Evolutionary conservation across 2,888 invertebrate genomes (phyloP).

Genomic region (Epinotia nisella): DNA sequence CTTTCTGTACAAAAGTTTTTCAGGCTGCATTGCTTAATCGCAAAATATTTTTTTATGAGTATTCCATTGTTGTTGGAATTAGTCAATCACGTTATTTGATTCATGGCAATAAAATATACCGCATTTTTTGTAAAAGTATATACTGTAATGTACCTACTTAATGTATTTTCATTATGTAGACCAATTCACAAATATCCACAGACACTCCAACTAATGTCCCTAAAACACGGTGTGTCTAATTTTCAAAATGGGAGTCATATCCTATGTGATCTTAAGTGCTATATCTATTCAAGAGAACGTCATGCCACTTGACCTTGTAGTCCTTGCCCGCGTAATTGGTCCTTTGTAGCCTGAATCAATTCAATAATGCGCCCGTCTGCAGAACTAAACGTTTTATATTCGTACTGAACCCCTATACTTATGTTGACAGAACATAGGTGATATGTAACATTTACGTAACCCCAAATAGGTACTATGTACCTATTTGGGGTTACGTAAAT

Average conservation of each 20-base stretch:
- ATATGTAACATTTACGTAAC: no score
- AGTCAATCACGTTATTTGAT: no score
- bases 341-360: slow-evolving; percentile 75
- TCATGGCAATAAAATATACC: no score
- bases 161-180: neutral
- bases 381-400: slow-evolving; percentile 54
- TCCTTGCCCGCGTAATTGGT: slow-evolving; percentile 71
- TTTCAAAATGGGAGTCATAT: slow-evolving; percentile 13
- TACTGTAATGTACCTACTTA: no score
- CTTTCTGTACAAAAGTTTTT: no score
- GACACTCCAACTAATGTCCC: neutral
- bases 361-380: slow-evolving; percentile 66
- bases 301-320: slow-evolving; percentile 71
- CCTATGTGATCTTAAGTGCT: slow-evolving; percentile 22
- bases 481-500: no score
- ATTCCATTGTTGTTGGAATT: no score
- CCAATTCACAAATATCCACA: neutral
- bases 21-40: no score
- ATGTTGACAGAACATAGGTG: no score
- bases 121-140: no score
- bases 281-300: slow-evolving; percentile 52
- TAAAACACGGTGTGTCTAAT: slow-evolving; percentile 8
- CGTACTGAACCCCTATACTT: slow-evolving; percentile 6
- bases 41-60: no score
- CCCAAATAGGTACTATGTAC: no score